Conservation (phyloP, 53 echinoderm and acorn worm species). For the Astropecten irregularis region DNA sequence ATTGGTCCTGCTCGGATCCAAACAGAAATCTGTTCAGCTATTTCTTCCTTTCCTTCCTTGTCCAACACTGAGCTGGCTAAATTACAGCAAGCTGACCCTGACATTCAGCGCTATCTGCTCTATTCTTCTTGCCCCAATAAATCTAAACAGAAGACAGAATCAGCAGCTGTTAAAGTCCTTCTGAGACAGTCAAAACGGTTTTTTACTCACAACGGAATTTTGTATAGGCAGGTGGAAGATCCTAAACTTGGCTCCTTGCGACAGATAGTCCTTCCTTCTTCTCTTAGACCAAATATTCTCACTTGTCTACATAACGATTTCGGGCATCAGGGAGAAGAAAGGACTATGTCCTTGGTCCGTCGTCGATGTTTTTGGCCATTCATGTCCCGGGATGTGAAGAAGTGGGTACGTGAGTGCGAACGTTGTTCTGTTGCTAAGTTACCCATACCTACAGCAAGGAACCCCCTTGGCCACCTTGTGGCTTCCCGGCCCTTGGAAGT, state of each 20-base stretch:
- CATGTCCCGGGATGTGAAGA: conserved; percentile 41
- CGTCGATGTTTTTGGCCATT: conserved; percentile 64
- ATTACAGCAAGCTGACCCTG: not conserved
- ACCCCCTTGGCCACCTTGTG: conserved; percentile 28
- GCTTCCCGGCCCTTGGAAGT: conserved; percentile 62
- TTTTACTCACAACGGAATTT: not conserved
- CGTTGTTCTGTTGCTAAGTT: conserved; percentile 65
- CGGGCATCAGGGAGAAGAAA: conserved; percentile 64
- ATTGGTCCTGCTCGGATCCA: not conserved
- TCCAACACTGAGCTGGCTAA: not conserved
- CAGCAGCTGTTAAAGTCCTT: too few species aligned
- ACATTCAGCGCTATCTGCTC: not conserved
- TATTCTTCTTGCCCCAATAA: not conserved
- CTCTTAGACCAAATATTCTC: not conserved
- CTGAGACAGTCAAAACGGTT: not conserved
- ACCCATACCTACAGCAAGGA: conserved; percentile 19
- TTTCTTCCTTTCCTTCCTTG: not conserved
- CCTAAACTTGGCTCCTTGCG: not conserved
- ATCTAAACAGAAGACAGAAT: too few species aligned
- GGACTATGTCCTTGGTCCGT: conserved; percentile 46
- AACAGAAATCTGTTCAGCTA: not conserved
- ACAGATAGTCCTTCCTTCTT: not conserved
- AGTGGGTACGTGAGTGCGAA: conserved; percentile 46
- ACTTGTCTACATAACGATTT: conserved; percentile 49
- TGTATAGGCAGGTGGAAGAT: not conserved